Evolutionary conservation across 2,113 vertebrate species (phyloP), one percentile per base, ranked within the genome.

Genomic region (Leucoraja erinaceus): DNA sequence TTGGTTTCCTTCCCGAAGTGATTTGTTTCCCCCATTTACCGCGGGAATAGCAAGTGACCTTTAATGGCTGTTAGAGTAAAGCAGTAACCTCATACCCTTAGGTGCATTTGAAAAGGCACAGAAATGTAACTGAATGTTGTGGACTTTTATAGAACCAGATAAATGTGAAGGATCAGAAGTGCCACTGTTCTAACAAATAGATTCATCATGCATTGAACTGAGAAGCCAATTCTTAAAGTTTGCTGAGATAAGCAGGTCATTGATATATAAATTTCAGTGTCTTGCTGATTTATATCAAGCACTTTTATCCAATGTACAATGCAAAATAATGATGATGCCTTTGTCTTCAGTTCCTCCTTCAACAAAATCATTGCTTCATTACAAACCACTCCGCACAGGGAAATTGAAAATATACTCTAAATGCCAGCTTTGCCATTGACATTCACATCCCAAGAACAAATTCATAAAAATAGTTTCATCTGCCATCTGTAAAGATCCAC

Each of bases 81-180:
- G 22, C 22, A 14, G 11, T 3, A n/a, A 54, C 72, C 90, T 3
- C 72, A 28, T 91, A 72, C 33, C 90, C 66, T 74, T 72, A 70
- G 90, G 90, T 47, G 68, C 28, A 72, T 90, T 72, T 72, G 68
- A 25, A 91, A 91, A 72, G 38, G 18, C 28, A 91, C 33, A 72
- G 90, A 47, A 54, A 91, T 72, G 68, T 91, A 74, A 91, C 90
- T 74, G 68, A 90, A 70, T 91, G 68, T 72, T 91, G 66, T 70
- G 18, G 4, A 91, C 18, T 91, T 72, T 54, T 91, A 91, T 7
- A 9, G 22, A 91, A 91, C 90, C 20, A 54, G 90, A 91, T 91
- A 72, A 74, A 91, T 91, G 5, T 91, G 90, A 70, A 91, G 11
- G 68, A 91, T 74, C 90, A 91, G 70, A 33, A 25, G 20, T 9